Base-by-base conservation (phyloP, 2,113 vertebrate species). In the Charina bottae region DNA sequence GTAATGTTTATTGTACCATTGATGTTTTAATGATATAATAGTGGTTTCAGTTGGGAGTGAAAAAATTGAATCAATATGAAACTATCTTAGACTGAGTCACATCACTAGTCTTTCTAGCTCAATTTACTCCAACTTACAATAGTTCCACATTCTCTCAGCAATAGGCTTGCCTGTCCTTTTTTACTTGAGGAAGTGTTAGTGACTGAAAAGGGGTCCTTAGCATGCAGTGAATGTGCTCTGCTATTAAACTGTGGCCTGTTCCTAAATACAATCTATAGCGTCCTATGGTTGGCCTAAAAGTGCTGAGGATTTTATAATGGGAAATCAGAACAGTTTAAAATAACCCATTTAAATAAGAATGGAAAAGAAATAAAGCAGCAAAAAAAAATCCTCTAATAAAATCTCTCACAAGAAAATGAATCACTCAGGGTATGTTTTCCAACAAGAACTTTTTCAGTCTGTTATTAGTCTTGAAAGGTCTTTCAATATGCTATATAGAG, bases 391-490 rank as follows among this genome's bases (percentile, higher is more conserved):
- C 56, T 42, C 26, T 53, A 60, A 83, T 10, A 84, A 94, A 91
- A 83, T 54, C 15, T 89, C n/a, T 85, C 68, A 19, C 0, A 46
- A 84, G 90, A 87, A 93, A 93, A 95, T 88, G 17, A 94, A 92
- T 90, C 42, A 88, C 15, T 54, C 64, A 17, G 92, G 64, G 58
- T 90, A 24, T 93, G 85, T 92, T 96, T 96, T 91, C 93, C 59
- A 93, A 88, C 92, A 88, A 0, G 26, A 53, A 64, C 78, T 90
- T 92, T 58, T 54, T 92, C 89, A 56, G 8, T 59, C 55, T 17
- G 87, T 94, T 93, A 90, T 91, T 88, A 93, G 90, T 93, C 90
- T 78, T 60, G 91, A 89, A 89, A 90, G 60, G 93, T 90, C 84
- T 91, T 91, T 94, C 90, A 94, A 83, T 91, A 91, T 3, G 87